A percentile compares a stretch with the other conserved stretches of the same genome.
These are phyloP conservation scores for Lasioglossum pauxillum DNA, from an alignment of 2,888 invertebrate species.

Conservation along the genomic window DNA sequence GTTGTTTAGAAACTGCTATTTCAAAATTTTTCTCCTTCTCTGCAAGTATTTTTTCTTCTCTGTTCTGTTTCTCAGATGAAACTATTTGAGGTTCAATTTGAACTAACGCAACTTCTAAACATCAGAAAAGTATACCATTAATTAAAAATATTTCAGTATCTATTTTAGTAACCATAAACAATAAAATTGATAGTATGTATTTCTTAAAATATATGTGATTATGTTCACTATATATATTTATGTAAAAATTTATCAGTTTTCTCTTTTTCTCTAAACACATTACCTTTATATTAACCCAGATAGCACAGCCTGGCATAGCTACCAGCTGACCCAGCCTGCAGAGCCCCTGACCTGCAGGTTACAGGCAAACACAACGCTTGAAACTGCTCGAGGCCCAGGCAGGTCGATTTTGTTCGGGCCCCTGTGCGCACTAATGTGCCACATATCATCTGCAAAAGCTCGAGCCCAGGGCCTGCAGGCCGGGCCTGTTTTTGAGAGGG, in stretches of 20 bases:
- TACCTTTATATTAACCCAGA: background rate
- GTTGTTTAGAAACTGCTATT: constrained; percentile 68
- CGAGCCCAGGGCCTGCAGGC: no score
- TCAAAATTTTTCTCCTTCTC: constrained; percentile 58
- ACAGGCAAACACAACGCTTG: no score
- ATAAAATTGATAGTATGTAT: background rate
- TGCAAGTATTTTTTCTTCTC: constrained; percentile 67
- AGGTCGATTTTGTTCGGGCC: no score
- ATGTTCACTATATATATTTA: background rate
- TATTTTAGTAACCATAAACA: background rate
- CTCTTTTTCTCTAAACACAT: background rate
- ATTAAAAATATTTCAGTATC: constrained; percentile 18
- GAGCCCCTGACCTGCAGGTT: no score
- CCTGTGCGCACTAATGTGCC: no score
- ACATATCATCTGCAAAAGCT: no score
- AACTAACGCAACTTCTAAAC: constrained; percentile 51
- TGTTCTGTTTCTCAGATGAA: constrained; percentile 63
- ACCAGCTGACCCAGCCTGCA: no score
- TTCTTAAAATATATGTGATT: background rate
- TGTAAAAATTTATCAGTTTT: background rate
- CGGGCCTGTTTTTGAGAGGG: no score
- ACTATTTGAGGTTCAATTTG: constrained; percentile 48
- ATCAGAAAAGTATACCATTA: constrained; percentile 35
- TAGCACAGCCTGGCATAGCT: no score
- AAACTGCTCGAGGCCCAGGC: no score